Base-by-base conservation (phyloP, 2,113 vertebrate genomes). In the Nyctereutes procyonoides region DNA sequence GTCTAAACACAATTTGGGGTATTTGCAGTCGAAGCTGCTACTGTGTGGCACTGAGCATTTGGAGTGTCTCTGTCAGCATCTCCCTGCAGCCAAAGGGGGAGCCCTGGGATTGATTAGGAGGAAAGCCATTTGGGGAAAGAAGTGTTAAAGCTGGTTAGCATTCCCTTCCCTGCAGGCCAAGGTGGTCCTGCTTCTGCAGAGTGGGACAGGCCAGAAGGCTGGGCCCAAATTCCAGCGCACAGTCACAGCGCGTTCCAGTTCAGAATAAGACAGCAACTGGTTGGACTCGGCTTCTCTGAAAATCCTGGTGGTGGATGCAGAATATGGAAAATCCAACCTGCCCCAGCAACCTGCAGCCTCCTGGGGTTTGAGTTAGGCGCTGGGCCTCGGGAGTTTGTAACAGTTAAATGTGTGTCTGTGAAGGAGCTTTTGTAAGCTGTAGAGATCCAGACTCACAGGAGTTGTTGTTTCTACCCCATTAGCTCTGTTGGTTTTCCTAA, bases 1-100 rank as follows among this genome's bases (percentile, higher is more conserved):
- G 69, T 87, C 88, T 77, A 85, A 88, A 90, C 63, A 91, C 43
- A 95, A n/a, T 84, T 88, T 35, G 16, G 92, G 71, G 30, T 43
- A 51, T 65, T 97, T 67, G 67, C 82, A 62, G 65, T 65, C 32
- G 53, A 53, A 77, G 15, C 5, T 35, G 30, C 92, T 93, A 62
- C 95, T 19, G 62, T n/a, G 28, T 32, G 53, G 15, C 60, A 48
- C 0, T 2, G 8, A 89, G 38, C 48, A 77, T 77, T 63, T 69
- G 65, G 14, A 76, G n/a, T 1, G 3, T 63, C 35, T 58, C 24
- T 8, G 38, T 93, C 53, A 16, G n/a, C 26, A 9, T 80, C 73
- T 88, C 69, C 43, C 84, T 67, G 38, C 2, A 10, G 48, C 67
- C 88, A 10, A 24, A 38, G 7, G 7, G 32, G 81, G 73, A 84